phyloP scores from a whole-genome alignment of 2,113 vertebrate genomes.

The Lates calcarifer region DNA sequence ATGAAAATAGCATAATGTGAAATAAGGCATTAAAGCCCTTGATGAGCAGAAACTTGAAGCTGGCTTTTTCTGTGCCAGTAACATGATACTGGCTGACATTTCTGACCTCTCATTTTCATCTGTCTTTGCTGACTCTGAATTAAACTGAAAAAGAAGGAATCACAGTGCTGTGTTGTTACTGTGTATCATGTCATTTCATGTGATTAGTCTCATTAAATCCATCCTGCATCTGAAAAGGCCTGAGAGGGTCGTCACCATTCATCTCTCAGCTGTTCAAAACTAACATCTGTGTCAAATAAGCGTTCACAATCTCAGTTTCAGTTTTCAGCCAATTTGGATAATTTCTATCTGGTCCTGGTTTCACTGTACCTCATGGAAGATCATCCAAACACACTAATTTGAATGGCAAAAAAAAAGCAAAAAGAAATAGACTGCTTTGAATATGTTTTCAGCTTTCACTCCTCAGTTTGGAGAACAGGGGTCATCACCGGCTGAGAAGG shows the following conservation, averaged over 20 bases:
- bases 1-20: constrained; percentile 22
- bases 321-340: constrained; percentile 22
- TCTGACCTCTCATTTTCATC: constrained; percentile 54
- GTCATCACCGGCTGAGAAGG: background rate
- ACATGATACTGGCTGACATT: constrained; percentile 38
- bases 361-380: background rate
- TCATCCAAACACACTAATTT: background rate
- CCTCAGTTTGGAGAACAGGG: background rate
- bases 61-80: constrained; percentile 40
- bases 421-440: constrained; percentile 5
- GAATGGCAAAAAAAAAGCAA: background rate
- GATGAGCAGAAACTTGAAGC: constrained; percentile 37
- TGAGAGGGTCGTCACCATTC: constrained; percentile 14
- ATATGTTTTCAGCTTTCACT: background rate
- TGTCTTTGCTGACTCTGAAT: constrained; percentile 25
- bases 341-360: background rate
- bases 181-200: constrained; percentile 15
- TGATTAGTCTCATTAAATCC: constrained; percentile 16
- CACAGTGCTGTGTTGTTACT: background rate
- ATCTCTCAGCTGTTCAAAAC: constrained; percentile 18
- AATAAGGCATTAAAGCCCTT: constrained; percentile 18
- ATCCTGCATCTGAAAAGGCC: background rate
- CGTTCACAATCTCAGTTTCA: background rate
- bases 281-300: constrained; percentile 15
- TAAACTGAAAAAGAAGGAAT: constrained; percentile 13